These are phyloP conservation scores for Drosophila quinaria DNA, from an alignment of 2,888 invertebrate species.

Conservation along the genomic window DNA sequence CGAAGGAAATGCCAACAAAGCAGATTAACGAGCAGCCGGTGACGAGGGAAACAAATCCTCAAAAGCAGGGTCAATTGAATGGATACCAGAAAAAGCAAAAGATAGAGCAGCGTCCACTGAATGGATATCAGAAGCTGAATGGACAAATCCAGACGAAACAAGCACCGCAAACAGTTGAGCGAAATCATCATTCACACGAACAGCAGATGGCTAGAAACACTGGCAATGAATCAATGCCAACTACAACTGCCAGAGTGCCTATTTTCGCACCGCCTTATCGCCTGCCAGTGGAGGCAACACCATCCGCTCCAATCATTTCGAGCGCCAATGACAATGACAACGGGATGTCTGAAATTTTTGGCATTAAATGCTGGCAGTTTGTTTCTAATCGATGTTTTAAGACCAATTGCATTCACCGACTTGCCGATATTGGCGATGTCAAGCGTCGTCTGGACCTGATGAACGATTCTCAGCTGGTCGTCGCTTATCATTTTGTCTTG, in stretches of 20 bases:
- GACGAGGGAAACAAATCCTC: neutral
- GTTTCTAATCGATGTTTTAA: slow-evolving; percentile 32
- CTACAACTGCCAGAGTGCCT: neutral
- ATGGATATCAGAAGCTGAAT: neutral
- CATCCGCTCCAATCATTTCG: neutral
- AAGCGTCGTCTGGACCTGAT: slow-evolving; percentile 21
- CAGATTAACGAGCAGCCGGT: neutral
- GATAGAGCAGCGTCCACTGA: neutral
- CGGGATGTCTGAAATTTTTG: slow-evolving; percentile 39
- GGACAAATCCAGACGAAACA: neutral
- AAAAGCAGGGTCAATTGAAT: neutral
- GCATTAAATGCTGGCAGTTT: slow-evolving; percentile 40
- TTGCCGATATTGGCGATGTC: slow-evolving; percentile 27
- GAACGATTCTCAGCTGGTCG: neutral
- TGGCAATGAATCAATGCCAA: neutral
- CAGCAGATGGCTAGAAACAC: neutral
- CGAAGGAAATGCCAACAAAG: neutral
- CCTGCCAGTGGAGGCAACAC: neutral
- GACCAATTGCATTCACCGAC: slow-evolving; percentile 41
- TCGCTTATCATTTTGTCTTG: slow-evolving; percentile 30
- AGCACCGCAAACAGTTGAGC: neutral
- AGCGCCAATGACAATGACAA: neutral
- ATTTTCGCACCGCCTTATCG: slow-evolving; percentile 47
- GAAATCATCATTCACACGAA: neutral
- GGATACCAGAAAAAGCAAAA: neutral